Base-by-base conservation (phyloP, 2,113 vertebrate species). In the Lipotes vexillifer region DNA sequence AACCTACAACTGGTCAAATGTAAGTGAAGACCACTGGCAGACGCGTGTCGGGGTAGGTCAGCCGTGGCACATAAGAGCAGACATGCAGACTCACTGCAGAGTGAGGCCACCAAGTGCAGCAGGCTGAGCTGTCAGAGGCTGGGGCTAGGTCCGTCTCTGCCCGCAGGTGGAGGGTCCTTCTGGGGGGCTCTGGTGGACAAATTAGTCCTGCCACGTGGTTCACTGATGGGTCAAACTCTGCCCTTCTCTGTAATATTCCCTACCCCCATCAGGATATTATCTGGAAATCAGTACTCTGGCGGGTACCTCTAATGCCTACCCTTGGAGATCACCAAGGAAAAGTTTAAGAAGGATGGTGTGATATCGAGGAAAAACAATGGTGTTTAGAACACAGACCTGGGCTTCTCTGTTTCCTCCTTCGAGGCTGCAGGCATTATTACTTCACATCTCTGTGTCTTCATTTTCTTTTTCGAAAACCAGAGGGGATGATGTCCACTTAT, bases 381-480 rank as follows among this genome's bases (percentile, higher is more conserved):
- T 20, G 13, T n/a, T 33, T 36, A 17, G 57, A 57, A 66, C 27
- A 14, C 5, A 55, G 33, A 44, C 29, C 14, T 44, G n/a, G 27
- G 9, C 11, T 71, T 90, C 29, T 36, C 4, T 90, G 55, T 8
- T 52, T 61, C 18, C 4, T 69, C 33, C 33, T 69, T 66, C 18
- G 27, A 68, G 92, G 14, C 46, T 20, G 2, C 2, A 44, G 41
- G 11, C 5, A 8, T 52, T 52, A 7, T 49, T 71, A 29, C 38
- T 77, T 72, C 77, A 33, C 23, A 31, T 59, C n/a, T 31, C 55
- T 59, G 29, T 27, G 11, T 36, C 23, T 78, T 88, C 46, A 23
- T 88, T 94, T 78, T 68, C 38, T 33, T 66, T 36, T 68, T 84
- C 8, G 12, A 92, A 83, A 90, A 38, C 36, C 44, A 33, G 61